Base-by-base conservation (phyloP, 2,888 invertebrate species). In the Spilosoma lubricipeda region DNA sequence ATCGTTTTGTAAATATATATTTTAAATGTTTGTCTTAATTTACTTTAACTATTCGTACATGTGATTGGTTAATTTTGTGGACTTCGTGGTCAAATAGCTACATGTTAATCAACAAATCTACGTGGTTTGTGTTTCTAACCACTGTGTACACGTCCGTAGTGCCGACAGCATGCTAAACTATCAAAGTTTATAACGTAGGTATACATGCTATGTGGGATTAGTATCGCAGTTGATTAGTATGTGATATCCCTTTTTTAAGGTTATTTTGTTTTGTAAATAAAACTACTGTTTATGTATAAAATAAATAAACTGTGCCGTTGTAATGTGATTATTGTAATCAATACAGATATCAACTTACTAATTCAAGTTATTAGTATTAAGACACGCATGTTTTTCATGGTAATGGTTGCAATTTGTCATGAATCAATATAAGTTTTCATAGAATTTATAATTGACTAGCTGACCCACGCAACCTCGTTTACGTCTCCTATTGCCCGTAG, bases 31-130 rank as follows among this genome's bases (percentile, higher is more conserved):
- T 48, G 23, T 23, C 3, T n/a, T n/a, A 23, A n/a, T 56, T 56
- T 36, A 2, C 52, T 59, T 9, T 45, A 48, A 18, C 3, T 45
- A 36, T 23, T 39, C 36, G 33, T 66, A 48, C 27, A 66, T 59
- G 30, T 70, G 66, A 70, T 73, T 70, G 52, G 59, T 67, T 45
- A 56, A 52, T 68, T 67, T 68, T 75, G 71, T 65, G 52, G 64
- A 39, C 15, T 23, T 33, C n/a, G 69, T 59, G 39, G 72, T 75
- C 70, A 65, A 67, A 72, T 70, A 65, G 67, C 68, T 59, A 45
- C 59, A 70, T 70, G 68, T 75, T 72, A 69, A 70, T 75, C 65
- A 59, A 72, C 66, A 72, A 71, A 63, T 42, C 56, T 68, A 69
- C 65, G 71, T 69, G 75, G 71, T 33, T 39, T 75, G 71, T 48